phyloP scores from a whole-genome alignment of 2,888 invertebrate genomes.

The Opisthograptis luteolata region DNA sequence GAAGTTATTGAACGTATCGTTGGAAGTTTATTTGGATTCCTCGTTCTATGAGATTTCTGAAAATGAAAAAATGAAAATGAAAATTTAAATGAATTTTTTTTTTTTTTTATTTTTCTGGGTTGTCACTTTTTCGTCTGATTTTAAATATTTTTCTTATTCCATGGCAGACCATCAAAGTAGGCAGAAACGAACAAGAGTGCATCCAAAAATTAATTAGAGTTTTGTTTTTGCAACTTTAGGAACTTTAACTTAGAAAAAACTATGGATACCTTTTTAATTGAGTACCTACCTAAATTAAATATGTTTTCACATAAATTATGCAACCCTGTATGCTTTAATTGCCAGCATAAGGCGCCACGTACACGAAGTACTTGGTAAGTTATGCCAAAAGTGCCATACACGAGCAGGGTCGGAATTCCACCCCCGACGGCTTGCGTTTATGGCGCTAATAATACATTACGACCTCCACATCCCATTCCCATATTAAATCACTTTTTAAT shows the following conservation, averaged over 20 bases:
- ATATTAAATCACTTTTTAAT: conserved; percentile 44
- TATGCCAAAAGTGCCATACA: conserved; percentile 21
- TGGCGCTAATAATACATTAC: conserved; percentile 45
- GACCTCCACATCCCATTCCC: conserved; percentile 40
- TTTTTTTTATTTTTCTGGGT: too few relatives aligned
- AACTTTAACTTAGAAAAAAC: too few relatives aligned
- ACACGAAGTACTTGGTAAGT: conserved; percentile 22
- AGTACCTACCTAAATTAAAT: too few relatives aligned
- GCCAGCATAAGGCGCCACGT: conserved; percentile 8
- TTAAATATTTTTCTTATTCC: too few relatives aligned
- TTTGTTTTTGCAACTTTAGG: too few relatives aligned
- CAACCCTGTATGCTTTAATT: conserved; percentile 4
- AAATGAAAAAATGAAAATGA: too few relatives aligned
- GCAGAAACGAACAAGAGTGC: too few relatives aligned
- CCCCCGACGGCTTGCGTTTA: conserved; percentile 45
- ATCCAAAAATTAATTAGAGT: too few relatives aligned
- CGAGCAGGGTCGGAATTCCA: conserved; percentile 20
- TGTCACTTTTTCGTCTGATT: conserved; percentile 49
- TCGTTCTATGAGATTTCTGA: conserved; percentile 7
- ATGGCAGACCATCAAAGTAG: too few relatives aligned
- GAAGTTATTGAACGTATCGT: not conserved
- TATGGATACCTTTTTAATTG: too few relatives aligned
- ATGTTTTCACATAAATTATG: conserved; percentile 6
- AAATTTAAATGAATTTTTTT: too few relatives aligned
- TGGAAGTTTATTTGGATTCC: not conserved